Evolutionary conservation across 1,140 invertebrate genomes (phyloP).

Genomic region (Rhagoletis pomonella): DNA sequence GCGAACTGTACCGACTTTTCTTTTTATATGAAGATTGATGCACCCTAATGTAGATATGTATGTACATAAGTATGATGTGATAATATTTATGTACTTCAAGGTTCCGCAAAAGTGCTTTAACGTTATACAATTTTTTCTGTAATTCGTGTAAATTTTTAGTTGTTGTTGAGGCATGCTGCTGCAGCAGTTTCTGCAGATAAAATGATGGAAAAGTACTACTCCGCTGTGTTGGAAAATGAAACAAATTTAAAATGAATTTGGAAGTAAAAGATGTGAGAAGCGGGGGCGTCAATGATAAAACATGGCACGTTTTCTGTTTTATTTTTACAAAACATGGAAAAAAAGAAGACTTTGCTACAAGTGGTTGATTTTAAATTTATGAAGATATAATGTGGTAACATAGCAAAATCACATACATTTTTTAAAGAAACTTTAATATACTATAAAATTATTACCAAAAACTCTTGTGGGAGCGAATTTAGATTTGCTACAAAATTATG

Average conservation of each 20-base stretch:
- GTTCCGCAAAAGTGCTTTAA: neutral
- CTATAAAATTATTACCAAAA: too few relatives aligned
- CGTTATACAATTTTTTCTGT: slow-evolving; percentile 8
- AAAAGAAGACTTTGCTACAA: neutral
- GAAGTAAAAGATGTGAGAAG: neutral
- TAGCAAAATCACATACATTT: too few relatives aligned
- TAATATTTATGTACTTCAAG: slow-evolving; percentile 19
- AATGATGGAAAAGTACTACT: slow-evolving; percentile 7
- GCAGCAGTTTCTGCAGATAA: neutral
- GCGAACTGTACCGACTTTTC: too few relatives aligned
- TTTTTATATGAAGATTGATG: too few relatives aligned
- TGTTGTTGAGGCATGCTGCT: neutral
- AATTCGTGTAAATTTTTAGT: neutral
- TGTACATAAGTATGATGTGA: neutral
- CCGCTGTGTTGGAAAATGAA: neutral
- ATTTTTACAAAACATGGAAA: neutral
- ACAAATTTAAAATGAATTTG: neutral
- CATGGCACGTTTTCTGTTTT: too few relatives aligned
- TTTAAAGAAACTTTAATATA: too few relatives aligned
- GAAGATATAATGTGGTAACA: too few relatives aligned
- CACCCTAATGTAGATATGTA: neutral
- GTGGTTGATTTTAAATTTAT: neutral
- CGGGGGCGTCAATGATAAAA: neutral
- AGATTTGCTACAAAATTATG: too few relatives aligned
- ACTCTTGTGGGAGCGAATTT: too few relatives aligned